A percentile compares a stretch with the other conserved stretches of the same genome.
phyloP scores from a whole-genome alignment of 2,113 vertebrate genomes.

The Baryphthengus martii region DNA sequence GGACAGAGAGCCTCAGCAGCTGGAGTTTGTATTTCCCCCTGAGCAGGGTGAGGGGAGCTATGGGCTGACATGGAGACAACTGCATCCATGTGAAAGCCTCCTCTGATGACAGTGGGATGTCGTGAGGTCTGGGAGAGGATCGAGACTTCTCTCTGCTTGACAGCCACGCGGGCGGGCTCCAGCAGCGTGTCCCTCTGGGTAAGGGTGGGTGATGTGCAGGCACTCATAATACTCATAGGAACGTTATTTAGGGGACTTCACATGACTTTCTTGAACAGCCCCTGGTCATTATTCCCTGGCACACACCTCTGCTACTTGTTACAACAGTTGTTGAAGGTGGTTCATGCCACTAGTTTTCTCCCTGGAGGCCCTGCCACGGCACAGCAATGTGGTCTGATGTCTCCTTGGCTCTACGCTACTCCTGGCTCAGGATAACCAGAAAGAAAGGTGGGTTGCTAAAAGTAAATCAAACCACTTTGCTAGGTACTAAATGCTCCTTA shows the following conservation, averaged over 20 bases:
- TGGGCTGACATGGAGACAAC: accelerated
- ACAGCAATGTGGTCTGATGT: accelerated
- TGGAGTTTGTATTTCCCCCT: not conserved
- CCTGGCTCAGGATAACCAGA: accelerated
- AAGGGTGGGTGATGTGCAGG: not conserved
- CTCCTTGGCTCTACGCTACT: not conserved
- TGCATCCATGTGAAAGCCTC: not conserved
- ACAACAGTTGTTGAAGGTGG: not conserved
- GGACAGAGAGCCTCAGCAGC: not conserved
- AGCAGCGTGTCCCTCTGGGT: not conserved
- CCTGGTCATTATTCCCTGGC: not conserved
- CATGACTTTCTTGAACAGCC: not conserved
- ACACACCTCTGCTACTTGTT: not conserved
- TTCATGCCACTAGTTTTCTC: not conserved
- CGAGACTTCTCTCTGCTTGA: accelerated
- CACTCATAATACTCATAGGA: not conserved
- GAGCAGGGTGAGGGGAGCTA: accelerated
- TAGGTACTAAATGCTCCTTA: not conserved
- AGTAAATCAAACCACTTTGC: not conserved
- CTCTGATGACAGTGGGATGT: not conserved
- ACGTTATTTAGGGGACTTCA: not conserved
- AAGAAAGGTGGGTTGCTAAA: not conserved
- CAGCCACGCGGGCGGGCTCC: accelerated
- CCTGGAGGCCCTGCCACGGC: not conserved
- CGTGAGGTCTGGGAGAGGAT: not conserved